Evolutionary conservation across 1,140 invertebrate genomes (phyloP), one percentile per base, ranked within the genome.

Genomic region (Archivesica marissinica): DNA sequence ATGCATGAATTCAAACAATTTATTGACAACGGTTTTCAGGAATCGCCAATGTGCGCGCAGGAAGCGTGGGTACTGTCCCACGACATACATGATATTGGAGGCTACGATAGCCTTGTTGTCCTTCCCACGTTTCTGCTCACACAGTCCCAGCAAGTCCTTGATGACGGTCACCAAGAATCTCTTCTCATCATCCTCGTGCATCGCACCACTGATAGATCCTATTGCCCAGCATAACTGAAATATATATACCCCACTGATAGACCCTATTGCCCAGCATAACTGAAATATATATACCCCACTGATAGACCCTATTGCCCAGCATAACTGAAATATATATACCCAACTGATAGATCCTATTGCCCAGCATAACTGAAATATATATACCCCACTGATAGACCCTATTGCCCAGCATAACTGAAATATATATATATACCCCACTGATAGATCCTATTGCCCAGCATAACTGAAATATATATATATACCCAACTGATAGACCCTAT

Each of bases 1-100:
- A 95, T 99, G 99, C 99, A 99, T 99, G 94, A 99, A 99, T 95
- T 99, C 99, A 95, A 99, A 99, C 44, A 99, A 95, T 95, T 99
- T 99, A 95, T 99, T 99, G 61, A 99, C 99, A 92, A 99, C 99
- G 79, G 99, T 99, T 95, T 99, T 99, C n/a, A 99, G 95, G 94
- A 99, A 99, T 94, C 99, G 99, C 99, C 99, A 99, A 95, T 99
- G 99, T n/a, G 98, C 98, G 89, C 98, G 95, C 50, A 99, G 95
- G 95, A 99, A 99, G 61, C 99, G 95, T 66, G 99, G 99, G 95
- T 99, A 99, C 93, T 99, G 99, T 33, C 99, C 99, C 41, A 99
- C 99, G 86, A 99, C 99, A 94, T 99, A 99, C 99, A 99, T 99
- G 87, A 99, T 99, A 94, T 99, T 99, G 84, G 98, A 99, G 7